phyloP scores from a whole-genome alignment of 2,888 invertebrate genomes.

The Lysandra coridon region DNA sequence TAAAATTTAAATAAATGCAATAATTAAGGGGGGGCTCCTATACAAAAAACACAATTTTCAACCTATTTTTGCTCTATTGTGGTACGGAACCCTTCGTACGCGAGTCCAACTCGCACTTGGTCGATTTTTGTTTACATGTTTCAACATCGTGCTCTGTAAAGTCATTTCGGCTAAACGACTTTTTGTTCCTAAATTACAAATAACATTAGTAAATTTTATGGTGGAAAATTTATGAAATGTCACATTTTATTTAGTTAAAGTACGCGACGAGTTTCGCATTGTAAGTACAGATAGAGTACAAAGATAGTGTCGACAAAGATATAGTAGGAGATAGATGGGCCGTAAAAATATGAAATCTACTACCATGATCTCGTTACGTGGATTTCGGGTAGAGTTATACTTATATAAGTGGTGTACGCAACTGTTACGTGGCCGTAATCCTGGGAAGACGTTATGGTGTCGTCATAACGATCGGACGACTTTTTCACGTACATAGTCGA shows the following conservation, averaged over 20 bases:
- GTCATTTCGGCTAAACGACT: too few relatives aligned
- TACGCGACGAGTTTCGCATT: not conserved
- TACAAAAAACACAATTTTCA: too few relatives aligned
- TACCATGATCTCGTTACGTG: slow-evolving; percentile 10
- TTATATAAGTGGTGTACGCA: not conserved
- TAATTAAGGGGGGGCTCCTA: too few relatives aligned
- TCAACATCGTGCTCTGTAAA: too few relatives aligned
- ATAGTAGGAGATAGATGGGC: not conserved
- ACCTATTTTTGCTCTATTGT: too few relatives aligned
- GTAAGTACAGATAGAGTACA: not conserved
- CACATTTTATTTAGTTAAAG: not conserved
- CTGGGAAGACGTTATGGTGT: slow-evolving; percentile 6
- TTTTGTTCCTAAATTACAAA: not conserved
- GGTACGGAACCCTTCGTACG: too few relatives aligned
- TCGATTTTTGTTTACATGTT: too few relatives aligned
- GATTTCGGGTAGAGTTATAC: slow-evolving; percentile 1
- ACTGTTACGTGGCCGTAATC: not conserved
- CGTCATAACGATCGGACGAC: not conserved
- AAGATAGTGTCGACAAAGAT: not conserved
- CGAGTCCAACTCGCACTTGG: too few relatives aligned
- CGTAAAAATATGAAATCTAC: not conserved
- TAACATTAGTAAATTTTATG: not conserved
- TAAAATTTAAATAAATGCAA: too few relatives aligned
- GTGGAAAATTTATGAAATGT: not conserved
- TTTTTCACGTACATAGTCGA: not conserved